A percentile compares a stretch with the other conserved stretches of the same genome.
Conservation (phyloP, 2,113 vertebrate genomes). For the Brachyhypopomus occidentalis region DNA sequence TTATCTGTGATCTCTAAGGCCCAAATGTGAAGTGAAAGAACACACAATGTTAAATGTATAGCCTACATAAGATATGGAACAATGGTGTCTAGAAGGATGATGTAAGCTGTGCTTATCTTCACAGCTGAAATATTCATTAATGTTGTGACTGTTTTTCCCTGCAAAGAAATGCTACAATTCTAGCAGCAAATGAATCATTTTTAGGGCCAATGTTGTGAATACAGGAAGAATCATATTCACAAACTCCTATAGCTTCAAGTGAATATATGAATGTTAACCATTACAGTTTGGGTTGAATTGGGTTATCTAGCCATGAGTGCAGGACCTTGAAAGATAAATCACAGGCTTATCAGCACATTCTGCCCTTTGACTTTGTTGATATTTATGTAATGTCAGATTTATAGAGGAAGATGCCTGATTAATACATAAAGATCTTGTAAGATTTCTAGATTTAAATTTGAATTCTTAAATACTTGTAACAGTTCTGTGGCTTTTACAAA, state of each 20-base stretch:
- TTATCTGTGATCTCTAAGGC: neutral
- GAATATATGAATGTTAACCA: neutral
- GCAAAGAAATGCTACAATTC: neutral
- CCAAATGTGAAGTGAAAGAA: neutral
- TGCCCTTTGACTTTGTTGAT: conserved; percentile 38
- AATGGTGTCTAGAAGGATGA: neutral
- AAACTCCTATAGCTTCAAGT: neutral
- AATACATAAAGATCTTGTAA: neutral
- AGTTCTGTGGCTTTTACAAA: too few species aligned
- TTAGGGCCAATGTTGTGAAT: neutral
- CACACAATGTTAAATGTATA: neutral
- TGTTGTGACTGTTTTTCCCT: neutral
- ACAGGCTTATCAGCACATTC: conserved; percentile 25
- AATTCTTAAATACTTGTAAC: too few species aligned
- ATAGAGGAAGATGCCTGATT: conserved; percentile 10
- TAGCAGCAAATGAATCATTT: neutral
- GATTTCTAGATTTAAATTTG: too few species aligned
- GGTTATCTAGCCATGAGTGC: neutral
- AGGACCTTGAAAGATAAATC: neutral
- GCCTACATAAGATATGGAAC: conserved; percentile 1
- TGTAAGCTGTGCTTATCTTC: neutral
- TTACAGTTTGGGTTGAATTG: neutral
- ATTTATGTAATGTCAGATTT: conserved; percentile 15
- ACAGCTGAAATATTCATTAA: neutral
- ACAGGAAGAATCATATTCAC: neutral